phyloP scores from a whole-genome alignment of 2,797 vertebrate genomes.

The Poeciliopsis turneri region DNA sequence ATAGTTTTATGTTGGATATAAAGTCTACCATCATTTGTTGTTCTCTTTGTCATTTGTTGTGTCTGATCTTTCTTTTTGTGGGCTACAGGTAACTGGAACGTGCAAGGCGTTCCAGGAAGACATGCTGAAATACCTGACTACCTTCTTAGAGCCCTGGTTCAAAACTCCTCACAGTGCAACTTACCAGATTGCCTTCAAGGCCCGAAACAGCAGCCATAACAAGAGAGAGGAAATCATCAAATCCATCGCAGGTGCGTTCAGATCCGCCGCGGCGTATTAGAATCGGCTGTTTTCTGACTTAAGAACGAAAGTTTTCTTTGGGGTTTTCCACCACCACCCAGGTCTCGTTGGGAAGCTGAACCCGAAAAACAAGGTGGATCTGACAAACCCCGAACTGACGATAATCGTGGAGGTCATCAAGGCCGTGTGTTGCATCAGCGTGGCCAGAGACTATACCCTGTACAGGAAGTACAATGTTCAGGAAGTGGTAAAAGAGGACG shows the following conservation, averaged over 20 bases:
- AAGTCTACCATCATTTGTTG: neutral
- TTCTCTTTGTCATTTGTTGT: neutral
- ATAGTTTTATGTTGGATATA: neutral
- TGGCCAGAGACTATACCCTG: slow-evolving; percentile 90
- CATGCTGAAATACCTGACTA: slow-evolving; percentile 89
- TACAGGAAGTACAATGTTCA: slow-evolving; percentile 96
- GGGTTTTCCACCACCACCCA: slow-evolving; percentile 40
- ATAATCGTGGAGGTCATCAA: slow-evolving; percentile 96
- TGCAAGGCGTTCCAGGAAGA: slow-evolving; percentile 94
- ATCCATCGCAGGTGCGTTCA: slow-evolving; percentile 84
- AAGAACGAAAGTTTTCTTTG: neutral
- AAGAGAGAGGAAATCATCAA: slow-evolving; percentile 94
- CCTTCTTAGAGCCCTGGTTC: slow-evolving; percentile 94
- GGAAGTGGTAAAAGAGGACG: slow-evolving; percentile 86
- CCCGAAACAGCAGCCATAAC: slow-evolving; percentile 93
- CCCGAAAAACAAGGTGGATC: slow-evolving; percentile 93
- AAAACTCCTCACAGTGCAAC: slow-evolving; percentile 89
- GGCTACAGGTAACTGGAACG: slow-evolving; percentile 83
- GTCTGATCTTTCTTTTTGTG: slow-evolving; percentile 1
- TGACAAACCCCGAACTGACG: slow-evolving; percentile 91
- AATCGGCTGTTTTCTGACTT: neutral
- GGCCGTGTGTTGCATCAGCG: slow-evolving; percentile 91
- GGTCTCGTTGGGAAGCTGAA: slow-evolving; percentile 91
- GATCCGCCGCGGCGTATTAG: too few relatives aligned
- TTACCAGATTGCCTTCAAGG: slow-evolving; percentile 94